These are phyloP conservation scores for Haliaeetus leucogaster DNA, from an alignment of 2,113 vertebrate species.

Conservation along the genomic window DNA sequence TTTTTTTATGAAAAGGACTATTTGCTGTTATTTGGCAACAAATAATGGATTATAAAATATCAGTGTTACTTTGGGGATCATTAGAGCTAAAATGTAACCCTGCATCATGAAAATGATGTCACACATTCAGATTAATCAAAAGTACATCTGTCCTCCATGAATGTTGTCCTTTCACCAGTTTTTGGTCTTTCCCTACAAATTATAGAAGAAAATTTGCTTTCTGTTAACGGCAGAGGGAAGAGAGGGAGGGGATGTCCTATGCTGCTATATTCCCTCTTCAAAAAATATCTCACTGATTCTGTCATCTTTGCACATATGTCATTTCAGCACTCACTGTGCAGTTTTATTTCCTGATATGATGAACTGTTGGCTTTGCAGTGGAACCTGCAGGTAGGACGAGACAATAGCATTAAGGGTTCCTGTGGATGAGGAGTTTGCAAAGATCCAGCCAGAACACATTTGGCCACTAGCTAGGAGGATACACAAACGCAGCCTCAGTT, in stretches of 20 bases:
- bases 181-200: not conserved
- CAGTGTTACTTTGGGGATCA: not conserved
- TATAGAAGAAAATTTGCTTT: not conserved
- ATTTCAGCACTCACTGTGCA: not conserved
- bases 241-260: not conserved
- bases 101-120: not conserved
- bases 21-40: not conserved
- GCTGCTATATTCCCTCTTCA: not conserved
- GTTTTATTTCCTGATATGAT: not conserved
- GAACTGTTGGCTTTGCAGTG: not conserved
- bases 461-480: not conserved
- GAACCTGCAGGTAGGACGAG: not conserved
- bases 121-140: not conserved
- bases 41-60: not conserved
- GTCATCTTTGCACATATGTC: not conserved
- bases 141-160: not conserved
- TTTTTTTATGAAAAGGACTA: not conserved
- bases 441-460: not conserved
- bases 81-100: not conserved
- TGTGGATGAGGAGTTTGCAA: not conserved
- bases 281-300: not conserved
- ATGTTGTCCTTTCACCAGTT: not conserved
- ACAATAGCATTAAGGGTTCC: not conserved
- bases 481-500: rapidly evolving
- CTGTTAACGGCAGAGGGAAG: not conserved